Evolutionary conservation across 2,888 invertebrate species (phyloP), one percentile per base, ranked within the genome.

Genomic region (Thalpophila matura): DNA sequence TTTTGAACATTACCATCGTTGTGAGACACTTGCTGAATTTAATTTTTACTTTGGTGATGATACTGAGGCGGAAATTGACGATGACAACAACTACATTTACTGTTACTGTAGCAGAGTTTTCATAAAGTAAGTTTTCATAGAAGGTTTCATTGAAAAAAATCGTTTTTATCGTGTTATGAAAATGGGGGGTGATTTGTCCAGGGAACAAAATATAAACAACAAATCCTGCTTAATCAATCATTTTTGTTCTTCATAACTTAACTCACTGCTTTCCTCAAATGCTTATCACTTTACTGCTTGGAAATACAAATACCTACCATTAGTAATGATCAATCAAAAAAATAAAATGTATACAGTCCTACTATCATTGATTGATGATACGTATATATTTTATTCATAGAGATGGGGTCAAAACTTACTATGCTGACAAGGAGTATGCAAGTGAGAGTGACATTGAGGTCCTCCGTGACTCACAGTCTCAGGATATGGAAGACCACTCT

Each of bases 81-180:
- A 92, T 65, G 89, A 92, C 60, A 92, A 95, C 46, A 95, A 96
- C 81, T 96, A 95, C 82, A 93, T 96, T 78, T 96, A 96, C 84
- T 97, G 97, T 89, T 94, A 97, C 68, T 97, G 97, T 89, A 97
- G 96, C 88, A 95, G 97, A 89, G 96, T 96, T 68, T 96, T 96
- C 83, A 95, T 97, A 83, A 95, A 96, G 97, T 97, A 94, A 91
- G 92, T 69, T 20, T 5, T n/a, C 6, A 5, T 27, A 0, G 16
- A 26, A 9, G 20, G 16, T 51, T 55, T 55, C 14, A 68, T 55
- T 51, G 6, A 47, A 1, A 16, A 29, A 29, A n/a, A 1, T 16
- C 10, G 7, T 16, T 66, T 70, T 22, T 27, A 27, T 2, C n/a
- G 12, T 53, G 14, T 45, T 64, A n/a, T 38, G 51, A 59, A 66